phyloP scores from a whole-genome alignment of 2,888 invertebrate genomes.

The Agrilus cyanescens region DNA sequence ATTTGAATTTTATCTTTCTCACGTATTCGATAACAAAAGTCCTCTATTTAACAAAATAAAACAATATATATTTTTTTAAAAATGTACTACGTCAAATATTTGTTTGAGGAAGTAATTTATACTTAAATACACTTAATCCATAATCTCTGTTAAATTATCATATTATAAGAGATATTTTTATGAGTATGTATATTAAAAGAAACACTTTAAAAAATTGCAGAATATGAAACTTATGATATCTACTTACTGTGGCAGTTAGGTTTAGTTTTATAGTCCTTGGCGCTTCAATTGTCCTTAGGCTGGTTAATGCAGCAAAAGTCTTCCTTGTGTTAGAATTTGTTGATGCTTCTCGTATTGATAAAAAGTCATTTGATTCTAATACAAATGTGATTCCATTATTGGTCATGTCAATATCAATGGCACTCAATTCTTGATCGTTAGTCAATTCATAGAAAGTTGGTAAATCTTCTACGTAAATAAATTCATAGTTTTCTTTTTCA shows the following conservation, averaged over 20 bases:
- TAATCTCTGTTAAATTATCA: too few species aligned
- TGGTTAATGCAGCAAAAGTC: neutral
- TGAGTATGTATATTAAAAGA: too few species aligned
- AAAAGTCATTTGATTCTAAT: constrained; percentile 4
- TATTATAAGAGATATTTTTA: too few species aligned
- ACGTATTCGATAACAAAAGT: too few species aligned
- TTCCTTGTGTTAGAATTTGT: neutral
- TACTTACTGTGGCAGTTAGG: constrained; percentile 4
- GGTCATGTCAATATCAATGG: constrained; percentile 5
- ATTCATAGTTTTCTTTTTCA: constrained; percentile 3
- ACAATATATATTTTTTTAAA: too few species aligned
- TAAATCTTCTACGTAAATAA: constrained; percentile 3
- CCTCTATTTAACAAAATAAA: too few species aligned
- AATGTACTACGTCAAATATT: too few species aligned
- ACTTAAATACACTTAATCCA: too few species aligned
- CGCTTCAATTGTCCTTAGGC: neutral
- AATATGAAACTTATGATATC: neutral
- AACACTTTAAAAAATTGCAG: neutral
- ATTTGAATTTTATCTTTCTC: too few species aligned
- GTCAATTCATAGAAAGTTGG: constrained; percentile 4
- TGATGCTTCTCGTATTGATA: neutral
- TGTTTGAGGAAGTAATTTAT: too few species aligned
- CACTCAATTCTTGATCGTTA: constrained; percentile 3
- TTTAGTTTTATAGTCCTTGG: constrained; percentile 5
- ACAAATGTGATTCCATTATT: constrained; percentile 4